phyloP scores from a whole-genome alignment of 2,113 vertebrate genomes.

The Podiceps cristatus region DNA sequence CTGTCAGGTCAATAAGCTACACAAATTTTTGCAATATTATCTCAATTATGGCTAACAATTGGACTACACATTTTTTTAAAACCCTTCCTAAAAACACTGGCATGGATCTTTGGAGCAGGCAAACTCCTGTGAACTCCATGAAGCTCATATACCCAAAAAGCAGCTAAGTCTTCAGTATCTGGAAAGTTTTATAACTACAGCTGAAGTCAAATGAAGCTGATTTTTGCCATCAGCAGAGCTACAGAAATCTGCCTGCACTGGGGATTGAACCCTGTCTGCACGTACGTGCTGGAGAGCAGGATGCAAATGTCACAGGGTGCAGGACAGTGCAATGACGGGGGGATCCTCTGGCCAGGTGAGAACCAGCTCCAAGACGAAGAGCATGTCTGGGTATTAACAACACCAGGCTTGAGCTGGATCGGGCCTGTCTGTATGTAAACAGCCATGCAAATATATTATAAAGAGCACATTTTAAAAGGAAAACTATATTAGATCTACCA shows the following conservation, averaged over 20 bases:
- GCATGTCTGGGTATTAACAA: neutral
- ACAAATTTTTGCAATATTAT: neutral
- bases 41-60: neutral
- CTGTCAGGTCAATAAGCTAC: neutral
- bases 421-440: neutral
- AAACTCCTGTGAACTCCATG: neutral
- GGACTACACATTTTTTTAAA: neutral
- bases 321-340: neutral
- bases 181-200: neutral
- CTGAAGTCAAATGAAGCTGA: neutral
- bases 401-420: neutral
- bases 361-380: neutral
- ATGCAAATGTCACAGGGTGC: neutral
- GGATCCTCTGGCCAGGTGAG: neutral
- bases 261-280: neutral
- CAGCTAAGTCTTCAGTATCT: neutral
- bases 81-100: neutral
- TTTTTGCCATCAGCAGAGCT: neutral
- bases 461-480: neutral
- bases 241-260: neutral
- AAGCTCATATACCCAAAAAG: neutral
- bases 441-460: neutral
- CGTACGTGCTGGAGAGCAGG: fast-evolving
- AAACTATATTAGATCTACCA: neutral
- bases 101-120: neutral